A percentile compares a stretch with the other conserved stretches of the same genome.
phyloP scores from a whole-genome alignment of 2,797 vertebrate species.

The Sebastolobus altivelis region DNA sequence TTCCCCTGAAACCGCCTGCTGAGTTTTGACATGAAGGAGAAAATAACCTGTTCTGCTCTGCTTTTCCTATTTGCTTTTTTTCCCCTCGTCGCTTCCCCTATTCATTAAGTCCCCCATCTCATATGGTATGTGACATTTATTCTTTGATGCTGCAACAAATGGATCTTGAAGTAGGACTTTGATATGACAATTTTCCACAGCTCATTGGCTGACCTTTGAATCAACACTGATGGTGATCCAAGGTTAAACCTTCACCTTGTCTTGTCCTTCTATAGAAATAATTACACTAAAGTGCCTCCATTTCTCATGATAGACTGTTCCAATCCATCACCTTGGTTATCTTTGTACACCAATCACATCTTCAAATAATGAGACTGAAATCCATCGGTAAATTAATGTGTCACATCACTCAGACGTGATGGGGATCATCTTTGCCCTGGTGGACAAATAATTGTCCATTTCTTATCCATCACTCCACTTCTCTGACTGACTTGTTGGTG shows the following conservation, averaged over 20 bases:
- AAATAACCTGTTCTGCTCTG: constrained; percentile 37
- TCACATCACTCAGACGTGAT: constrained; percentile 48
- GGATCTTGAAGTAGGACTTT: constrained; percentile 21
- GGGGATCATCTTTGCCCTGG: constrained; percentile 23
- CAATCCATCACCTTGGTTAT: constrained; percentile 63
- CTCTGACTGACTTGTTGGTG: constrained; percentile 8
- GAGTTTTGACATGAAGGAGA: constrained; percentile 56
- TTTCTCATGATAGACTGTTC: constrained; percentile 26
- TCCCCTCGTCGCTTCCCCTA: constrained; percentile 14
- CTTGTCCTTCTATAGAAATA: constrained; percentile 50
- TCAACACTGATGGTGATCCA: constrained; percentile 5
- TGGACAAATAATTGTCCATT: constrained; percentile 47
- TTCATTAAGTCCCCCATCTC: constrained; percentile 28
- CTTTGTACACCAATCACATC: constrained; percentile 41
- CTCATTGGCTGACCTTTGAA: constrained; percentile 27
- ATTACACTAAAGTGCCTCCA: constrained; percentile 36
- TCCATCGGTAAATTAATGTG: constrained; percentile 59
- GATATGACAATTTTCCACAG: constrained; percentile 16
- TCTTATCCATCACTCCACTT: constrained; percentile 8
- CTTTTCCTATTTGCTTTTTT: constrained; percentile 29
- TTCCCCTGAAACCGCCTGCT: constrained; percentile 57
- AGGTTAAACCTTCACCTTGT: constrained; percentile 63
- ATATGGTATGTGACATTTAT: constrained; percentile 23
- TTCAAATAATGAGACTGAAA: constrained; percentile 48
- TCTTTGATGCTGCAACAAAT: constrained; percentile 42